Base-by-base conservation (phyloP, 2,797 vertebrate genomes). In the Lateolabrax maculatus region DNA sequence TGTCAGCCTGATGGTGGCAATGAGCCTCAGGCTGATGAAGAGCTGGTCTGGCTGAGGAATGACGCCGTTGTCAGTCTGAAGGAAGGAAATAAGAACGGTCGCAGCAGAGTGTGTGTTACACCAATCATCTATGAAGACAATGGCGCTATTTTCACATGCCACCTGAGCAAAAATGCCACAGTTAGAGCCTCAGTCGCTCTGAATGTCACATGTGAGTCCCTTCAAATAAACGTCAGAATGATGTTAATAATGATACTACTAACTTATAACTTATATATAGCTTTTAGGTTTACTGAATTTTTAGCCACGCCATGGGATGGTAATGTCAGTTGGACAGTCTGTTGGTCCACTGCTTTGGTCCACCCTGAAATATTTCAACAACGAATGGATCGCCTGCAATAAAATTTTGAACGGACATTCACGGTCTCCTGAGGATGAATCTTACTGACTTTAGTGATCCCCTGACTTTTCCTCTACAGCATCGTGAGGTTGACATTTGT, bases 21-120 rank as follows among this genome's bases (percentile, higher is more conserved):
- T 27, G 76, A 34, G 9, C 25, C 16, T n/a, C 25, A 56, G 15
- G 13, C 29, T 5, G 83, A 78, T 0, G 71, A 84, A 10, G 94
- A 96, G 75, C 86, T 99, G 80, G 89, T 94, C 66, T 99, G 98
- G 98, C 95, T 95, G 78, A 95, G 98, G 37, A 96, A 93, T 9
- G 79, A 61, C 0, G 76, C 56, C 4, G 10, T 0, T 6, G 94
- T 99, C 21, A 62, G 41, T 3, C 90, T 99, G 73, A 84, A 71
- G 6, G 87, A 94, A 0, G 96, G 61, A 21, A 99, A 99, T 76
- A 95, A 67, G 53, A 78, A 94, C 31, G 94, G 93, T 23, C 12
- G 56, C 74, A 99, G 98, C 81, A 91, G 81, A 16, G 76, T 99
- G 79, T 99, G 98, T 57, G 55, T 99, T 27, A 84, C 88, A 10